Evolutionary conservation across 1,140 invertebrate species (phyloP).

Genomic region (Cydia pomonella): DNA sequence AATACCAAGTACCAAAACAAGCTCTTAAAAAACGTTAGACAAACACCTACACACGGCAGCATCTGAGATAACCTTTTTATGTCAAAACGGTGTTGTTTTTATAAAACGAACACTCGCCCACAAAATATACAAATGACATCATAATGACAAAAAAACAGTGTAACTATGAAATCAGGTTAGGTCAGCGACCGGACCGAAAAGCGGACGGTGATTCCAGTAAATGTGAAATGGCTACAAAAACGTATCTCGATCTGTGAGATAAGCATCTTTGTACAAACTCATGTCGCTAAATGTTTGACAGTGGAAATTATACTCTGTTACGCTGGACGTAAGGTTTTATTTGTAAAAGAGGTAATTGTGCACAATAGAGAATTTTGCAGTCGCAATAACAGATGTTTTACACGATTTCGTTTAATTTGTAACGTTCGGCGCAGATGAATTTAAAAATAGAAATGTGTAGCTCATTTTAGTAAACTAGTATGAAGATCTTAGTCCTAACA

Average conservation of each 20-base stretch:
- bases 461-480: neutral
- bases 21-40: neutral
- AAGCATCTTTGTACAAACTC: slow-evolving; percentile 6
- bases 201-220: slow-evolving; percentile 1
- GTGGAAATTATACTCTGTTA: neutral
- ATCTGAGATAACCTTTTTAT: slow-evolving; percentile 14
- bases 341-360: neutral
- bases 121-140: slow-evolving; percentile 20
- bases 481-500: too few relatives aligned
- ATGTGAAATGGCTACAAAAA: slow-evolving; percentile 16
- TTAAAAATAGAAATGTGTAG: neutral
- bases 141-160: slow-evolving; percentile 15
- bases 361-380: neutral
- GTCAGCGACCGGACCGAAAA: slow-evolving; percentile 3
- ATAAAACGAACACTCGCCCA: neutral
- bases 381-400: neutral
- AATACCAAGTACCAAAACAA: neutral
- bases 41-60: neutral
- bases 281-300: neutral
- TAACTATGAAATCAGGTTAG: slow-evolving; percentile 23
- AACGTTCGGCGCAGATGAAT: neutral
- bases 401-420: slow-evolving; percentile 1
- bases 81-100: slow-evolving; percentile 13
- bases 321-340: neutral
- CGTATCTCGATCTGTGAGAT: slow-evolving; percentile 21